These are phyloP conservation scores for Agriotes lineatus DNA, from an alignment of 2,888 invertebrate genomes.

Conservation along the genomic window DNA sequence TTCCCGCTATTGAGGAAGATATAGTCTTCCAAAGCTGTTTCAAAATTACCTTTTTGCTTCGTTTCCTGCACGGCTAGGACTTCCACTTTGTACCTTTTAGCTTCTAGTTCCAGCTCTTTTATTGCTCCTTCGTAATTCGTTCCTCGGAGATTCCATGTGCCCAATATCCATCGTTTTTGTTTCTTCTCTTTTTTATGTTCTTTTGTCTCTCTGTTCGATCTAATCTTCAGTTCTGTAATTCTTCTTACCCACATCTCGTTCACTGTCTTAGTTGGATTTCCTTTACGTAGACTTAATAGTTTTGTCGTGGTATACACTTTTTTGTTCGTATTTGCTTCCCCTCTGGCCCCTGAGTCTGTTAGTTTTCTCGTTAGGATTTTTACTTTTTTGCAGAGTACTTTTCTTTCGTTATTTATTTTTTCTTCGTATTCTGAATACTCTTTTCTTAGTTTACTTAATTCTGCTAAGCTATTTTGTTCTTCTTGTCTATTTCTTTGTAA, in stretches of 20 bases:
- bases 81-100: background rate
- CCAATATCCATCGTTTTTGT: background rate
- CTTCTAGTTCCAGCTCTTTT: background rate
- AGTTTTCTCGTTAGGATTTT: background rate
- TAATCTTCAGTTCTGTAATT: background rate
- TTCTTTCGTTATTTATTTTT: background rate
- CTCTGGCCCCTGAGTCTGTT: background rate
- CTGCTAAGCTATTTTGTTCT: background rate
- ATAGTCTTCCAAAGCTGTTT: background rate
- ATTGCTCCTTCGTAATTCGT: background rate
- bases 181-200: background rate
- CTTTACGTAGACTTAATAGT: no score
- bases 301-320: no score
- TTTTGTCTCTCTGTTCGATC: background rate
- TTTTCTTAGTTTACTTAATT: background rate
- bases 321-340: no score
- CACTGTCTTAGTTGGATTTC: no score
- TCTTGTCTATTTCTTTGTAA: background rate
- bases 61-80: slow-evolving; percentile 38
- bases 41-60: slow-evolving; percentile 2
- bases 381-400: background rate
- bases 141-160: background rate
- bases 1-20: background rate
- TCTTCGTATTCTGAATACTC: background rate
- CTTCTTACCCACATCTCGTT: background rate